Evolutionary conservation across 1,140 invertebrate species (phyloP).

Genomic region (Delia radicum): DNA sequence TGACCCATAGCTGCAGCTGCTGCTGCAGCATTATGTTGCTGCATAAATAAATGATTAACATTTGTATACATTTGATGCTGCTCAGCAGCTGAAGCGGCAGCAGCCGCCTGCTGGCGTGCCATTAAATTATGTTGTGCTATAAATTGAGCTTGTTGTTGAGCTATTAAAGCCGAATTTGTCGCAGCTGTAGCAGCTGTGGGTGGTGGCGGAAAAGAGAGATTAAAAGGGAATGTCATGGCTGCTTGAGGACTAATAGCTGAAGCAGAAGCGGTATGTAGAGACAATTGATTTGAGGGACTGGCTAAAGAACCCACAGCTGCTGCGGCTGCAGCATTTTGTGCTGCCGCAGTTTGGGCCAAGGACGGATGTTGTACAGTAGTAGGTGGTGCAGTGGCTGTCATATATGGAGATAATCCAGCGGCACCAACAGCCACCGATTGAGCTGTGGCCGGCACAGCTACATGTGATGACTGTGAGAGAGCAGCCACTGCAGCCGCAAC

Average conservation of each 20-base stretch:
- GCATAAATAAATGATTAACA: slow-evolving; percentile 44
- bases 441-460: slow-evolving; percentile 33
- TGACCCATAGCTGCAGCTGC: slow-evolving; percentile 32
- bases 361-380: slow-evolving; percentile 24
- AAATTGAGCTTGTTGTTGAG: slow-evolving; percentile 53
- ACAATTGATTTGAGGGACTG: slow-evolving; percentile 29
- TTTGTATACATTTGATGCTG: slow-evolving; percentile 47
- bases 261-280: slow-evolving; percentile 23
- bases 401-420: slow-evolving; percentile 19
- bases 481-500: slow-evolving; percentile 27
- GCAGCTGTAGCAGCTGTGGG: slow-evolving; percentile 29
- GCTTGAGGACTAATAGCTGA: slow-evolving; percentile 27
- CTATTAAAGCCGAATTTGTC: slow-evolving; percentile 44
- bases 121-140: slow-evolving; percentile 53
- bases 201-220: slow-evolving; percentile 36
- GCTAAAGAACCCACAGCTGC: slow-evolving; percentile 29
- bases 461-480: slow-evolving; percentile 26
- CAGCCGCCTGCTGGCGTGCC: slow-evolving; percentile 47
- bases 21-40: slow-evolving; percentile 36
- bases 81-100: slow-evolving; percentile 45
- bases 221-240: slow-evolving; percentile 39
- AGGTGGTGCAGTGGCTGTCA: slow-evolving; percentile 9
- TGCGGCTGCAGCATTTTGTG: slow-evolving; percentile 28
- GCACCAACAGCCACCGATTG: slow-evolving; percentile 32
- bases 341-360: slow-evolving; percentile 8